Percentiles rank a stretch among this genome's conserved stretches.
These are phyloP conservation scores for Huso huso DNA, from an alignment of 2,797 vertebrate genomes.

Conservation along the genomic window DNA sequence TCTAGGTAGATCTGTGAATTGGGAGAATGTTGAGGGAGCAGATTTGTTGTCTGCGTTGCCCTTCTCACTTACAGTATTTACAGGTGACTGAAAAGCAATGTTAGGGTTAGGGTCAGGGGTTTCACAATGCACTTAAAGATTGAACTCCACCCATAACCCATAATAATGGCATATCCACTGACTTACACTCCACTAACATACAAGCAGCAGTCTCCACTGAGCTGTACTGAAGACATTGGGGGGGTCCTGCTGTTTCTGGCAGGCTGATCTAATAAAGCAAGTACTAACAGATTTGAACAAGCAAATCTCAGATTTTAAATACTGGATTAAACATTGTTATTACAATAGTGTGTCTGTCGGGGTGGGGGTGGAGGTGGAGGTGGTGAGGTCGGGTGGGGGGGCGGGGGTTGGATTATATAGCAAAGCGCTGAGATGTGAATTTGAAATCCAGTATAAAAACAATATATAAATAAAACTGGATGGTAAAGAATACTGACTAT, in stretches of 20 bases:
- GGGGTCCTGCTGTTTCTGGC: slow-evolving; percentile 20
- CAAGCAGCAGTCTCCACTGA: too few relatives aligned
- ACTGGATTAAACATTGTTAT: slow-evolving; percentile 83
- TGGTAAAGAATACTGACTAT: too few relatives aligned
- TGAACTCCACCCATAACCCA: too few relatives aligned
- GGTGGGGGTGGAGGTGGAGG: slow-evolving; percentile 22
- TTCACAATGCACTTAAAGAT: too few relatives aligned
- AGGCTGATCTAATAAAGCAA: slow-evolving; percentile 58
- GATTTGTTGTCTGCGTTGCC: too few relatives aligned
- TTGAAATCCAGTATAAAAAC: not conserved
- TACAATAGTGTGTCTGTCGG: slow-evolving; percentile 50
- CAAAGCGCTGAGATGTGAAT: not conserved
- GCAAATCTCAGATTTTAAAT: slow-evolving; percentile 83
- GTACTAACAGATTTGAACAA: slow-evolving; percentile 65
- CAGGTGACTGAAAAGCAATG: too few relatives aligned
- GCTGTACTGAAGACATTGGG: not conserved
- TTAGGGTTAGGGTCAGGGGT: too few relatives aligned
- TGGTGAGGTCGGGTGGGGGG: slow-evolving; percentile 16
- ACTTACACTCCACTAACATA: too few relatives aligned
- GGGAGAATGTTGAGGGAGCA: too few relatives aligned
- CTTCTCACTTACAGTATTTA: too few relatives aligned
- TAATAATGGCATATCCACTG: too few relatives aligned
- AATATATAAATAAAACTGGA: too few relatives aligned
- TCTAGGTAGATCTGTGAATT: not conserved
- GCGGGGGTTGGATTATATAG: slow-evolving; percentile 24